Evolutionary conservation across 2,797 vertebrate genomes (phyloP).

Genomic region (Coccyzus lansbergi): DNA sequence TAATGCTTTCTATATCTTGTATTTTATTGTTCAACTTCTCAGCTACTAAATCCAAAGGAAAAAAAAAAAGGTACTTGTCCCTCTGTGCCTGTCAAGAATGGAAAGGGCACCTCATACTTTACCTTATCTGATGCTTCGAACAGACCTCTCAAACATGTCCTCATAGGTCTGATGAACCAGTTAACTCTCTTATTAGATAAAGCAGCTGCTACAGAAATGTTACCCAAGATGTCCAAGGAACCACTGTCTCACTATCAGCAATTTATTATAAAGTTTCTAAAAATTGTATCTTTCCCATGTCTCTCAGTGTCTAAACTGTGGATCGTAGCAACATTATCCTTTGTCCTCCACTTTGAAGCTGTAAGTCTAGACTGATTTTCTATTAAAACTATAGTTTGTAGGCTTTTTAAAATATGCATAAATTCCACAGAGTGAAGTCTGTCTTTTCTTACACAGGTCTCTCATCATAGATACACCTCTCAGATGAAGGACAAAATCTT

Average conservation of each 20-base stretch:
- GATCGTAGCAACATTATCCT: neutral
- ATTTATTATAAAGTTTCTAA: neutral
- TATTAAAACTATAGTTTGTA: neutral
- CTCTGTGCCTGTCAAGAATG: neutral
- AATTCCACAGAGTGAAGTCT: neutral
- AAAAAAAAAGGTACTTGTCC: neutral
- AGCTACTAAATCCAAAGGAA: neutral
- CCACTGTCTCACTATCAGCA: neutral
- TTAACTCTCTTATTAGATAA: neutral
- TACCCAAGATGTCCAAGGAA: neutral
- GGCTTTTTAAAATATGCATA: accelerated
- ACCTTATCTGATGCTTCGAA: neutral
- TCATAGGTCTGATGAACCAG: neutral
- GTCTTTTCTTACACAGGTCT: neutral
- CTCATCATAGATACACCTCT: neutral
- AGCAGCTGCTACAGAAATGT: neutral
- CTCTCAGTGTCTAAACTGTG: neutral
- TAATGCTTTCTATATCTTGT: neutral
- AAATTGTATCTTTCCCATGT: neutral
- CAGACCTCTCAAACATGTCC: neutral
- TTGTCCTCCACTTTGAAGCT: neutral
- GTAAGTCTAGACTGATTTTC: neutral
- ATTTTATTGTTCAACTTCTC: neutral
- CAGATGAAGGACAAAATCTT: neutral
- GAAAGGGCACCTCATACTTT: neutral